A percentile compares a stretch with the other conserved stretches of the same genome.
Conservation (phyloP, 1,140 invertebrate species). For the Papilio glaucus region DNA sequence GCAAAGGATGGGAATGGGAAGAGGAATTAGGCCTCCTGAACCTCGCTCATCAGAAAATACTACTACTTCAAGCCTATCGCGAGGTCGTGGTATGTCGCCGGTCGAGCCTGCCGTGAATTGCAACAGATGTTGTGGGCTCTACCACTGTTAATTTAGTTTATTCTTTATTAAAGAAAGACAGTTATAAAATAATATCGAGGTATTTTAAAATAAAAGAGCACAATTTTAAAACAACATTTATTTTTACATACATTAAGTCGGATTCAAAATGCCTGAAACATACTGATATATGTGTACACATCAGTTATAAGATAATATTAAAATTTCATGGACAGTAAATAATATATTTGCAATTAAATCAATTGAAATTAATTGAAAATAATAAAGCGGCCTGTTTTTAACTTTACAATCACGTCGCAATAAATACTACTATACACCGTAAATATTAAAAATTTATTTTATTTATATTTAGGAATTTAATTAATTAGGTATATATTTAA, state of each 20-base stretch:
- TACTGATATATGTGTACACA: constrained; percentile 81
- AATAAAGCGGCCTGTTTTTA: constrained; percentile 64
- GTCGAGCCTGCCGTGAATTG: too few relatives aligned
- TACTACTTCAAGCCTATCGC: too few relatives aligned
- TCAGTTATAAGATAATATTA: constrained; percentile 73
- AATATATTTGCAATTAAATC: constrained; percentile 70
- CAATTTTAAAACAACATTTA: constrained; percentile 83
- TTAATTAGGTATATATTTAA: constrained; percentile 79
- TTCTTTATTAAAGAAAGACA: too few relatives aligned
- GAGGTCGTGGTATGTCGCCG: too few relatives aligned
- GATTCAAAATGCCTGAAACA: constrained; percentile 83
- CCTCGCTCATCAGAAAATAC: too few relatives aligned
- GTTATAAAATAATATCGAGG: too few relatives aligned
- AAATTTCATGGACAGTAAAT: constrained; percentile 77
- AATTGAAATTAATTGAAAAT: constrained; percentile 67
- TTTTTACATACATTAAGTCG: constrained; percentile 83
- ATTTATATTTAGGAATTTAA: constrained; percentile 79
- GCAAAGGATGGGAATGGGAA: too few relatives aligned
- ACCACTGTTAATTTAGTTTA: too few relatives aligned
- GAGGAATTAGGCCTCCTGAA: too few relatives aligned
- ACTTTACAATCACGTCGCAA: constrained; percentile 68
- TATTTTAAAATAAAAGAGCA: constrained; percentile 68
- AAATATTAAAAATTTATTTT: constrained; percentile 81
- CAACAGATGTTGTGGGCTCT: too few relatives aligned
- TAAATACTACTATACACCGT: constrained; percentile 80